These are phyloP conservation scores for Baccha elongata DNA, from an alignment of 2,888 invertebrate genomes.

Conservation along the genomic window DNA sequence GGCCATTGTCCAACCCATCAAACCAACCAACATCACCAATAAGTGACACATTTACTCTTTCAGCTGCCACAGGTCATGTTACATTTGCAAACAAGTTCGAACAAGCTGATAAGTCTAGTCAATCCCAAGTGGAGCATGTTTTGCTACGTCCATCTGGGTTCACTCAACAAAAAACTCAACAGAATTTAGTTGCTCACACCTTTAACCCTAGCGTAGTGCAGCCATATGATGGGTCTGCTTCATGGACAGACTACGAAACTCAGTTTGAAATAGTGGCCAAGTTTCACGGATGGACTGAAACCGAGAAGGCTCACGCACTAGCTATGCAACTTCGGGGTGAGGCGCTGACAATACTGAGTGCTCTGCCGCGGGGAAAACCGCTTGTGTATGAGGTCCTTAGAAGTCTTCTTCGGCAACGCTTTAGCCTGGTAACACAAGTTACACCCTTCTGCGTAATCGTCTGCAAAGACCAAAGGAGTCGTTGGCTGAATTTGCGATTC, in stretches of 20 bases:
- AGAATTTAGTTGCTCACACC: too few species aligned
- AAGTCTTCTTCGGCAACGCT: background rate
- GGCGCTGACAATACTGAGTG: background rate
- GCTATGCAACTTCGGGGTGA: slow-evolving; percentile 5
- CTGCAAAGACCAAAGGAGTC: slow-evolving; percentile 1
- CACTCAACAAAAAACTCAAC: too few species aligned
- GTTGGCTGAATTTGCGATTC: background rate
- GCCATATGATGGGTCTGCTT: background rate
- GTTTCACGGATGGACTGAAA: background rate
- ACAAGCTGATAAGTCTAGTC: too few species aligned
- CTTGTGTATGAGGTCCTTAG: background rate
- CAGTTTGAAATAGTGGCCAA: slow-evolving; percentile 4
- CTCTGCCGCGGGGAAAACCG: too few species aligned
- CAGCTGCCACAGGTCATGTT: too few species aligned
- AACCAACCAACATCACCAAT: too few species aligned
- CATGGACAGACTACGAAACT: background rate
- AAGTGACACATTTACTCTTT: too few species aligned
- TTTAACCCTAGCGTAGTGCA: background rate
- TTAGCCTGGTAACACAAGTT: background rate
- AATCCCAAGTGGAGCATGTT: too few species aligned
- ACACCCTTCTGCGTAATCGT: slow-evolving; percentile 1
- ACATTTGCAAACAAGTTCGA: too few species aligned
- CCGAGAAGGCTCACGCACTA: background rate
- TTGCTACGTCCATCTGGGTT: too few species aligned
- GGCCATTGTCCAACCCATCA: too few species aligned